These are phyloP conservation scores for Tiaroga cobitis DNA, from an alignment of 2,797 vertebrate genomes.

Conservation along the genomic window DNA sequence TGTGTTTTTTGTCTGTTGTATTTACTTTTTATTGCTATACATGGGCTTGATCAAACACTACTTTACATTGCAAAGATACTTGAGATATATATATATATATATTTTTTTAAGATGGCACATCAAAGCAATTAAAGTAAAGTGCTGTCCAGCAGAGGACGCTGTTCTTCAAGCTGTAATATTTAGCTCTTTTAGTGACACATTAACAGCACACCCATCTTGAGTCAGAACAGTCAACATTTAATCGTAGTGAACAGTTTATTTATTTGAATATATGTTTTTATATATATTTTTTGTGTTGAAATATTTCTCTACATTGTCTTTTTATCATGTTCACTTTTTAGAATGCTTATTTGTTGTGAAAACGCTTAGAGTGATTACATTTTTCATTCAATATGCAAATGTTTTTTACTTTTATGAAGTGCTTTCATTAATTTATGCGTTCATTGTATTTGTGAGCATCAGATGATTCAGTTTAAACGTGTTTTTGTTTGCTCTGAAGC, in stretches of 20 bases:
- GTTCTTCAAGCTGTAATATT: slow-evolving; percentile 24
- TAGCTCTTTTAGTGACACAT: not conserved
- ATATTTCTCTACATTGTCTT: not conserved
- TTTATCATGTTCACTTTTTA: not conserved
- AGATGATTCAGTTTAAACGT: not conserved
- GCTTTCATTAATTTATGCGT: not conserved
- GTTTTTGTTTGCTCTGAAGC: not conserved
- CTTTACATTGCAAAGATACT: not conserved
- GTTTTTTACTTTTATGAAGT: not conserved
- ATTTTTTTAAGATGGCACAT: not conserved
- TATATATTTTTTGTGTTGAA: not conserved
- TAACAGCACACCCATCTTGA: not conserved
- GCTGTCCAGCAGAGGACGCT: slow-evolving; percentile 29
- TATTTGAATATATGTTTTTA: not conserved
- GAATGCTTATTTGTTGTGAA: not conserved
- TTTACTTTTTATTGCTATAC: not conserved
- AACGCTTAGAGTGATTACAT: not conserved
- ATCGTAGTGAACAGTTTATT: not conserved
- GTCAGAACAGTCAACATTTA: not conserved
- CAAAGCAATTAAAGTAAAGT: not conserved
- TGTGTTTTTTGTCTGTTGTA: not conserved
- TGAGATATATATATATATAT: no score
- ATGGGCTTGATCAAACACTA: not conserved
- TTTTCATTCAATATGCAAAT: not conserved
- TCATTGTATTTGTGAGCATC: not conserved